A percentile compares a stretch with the other conserved stretches of the same genome.
Evolutionary conservation across 2,888 invertebrate species (phyloP).

Genomic region (Bombyx huttoni): DNA sequence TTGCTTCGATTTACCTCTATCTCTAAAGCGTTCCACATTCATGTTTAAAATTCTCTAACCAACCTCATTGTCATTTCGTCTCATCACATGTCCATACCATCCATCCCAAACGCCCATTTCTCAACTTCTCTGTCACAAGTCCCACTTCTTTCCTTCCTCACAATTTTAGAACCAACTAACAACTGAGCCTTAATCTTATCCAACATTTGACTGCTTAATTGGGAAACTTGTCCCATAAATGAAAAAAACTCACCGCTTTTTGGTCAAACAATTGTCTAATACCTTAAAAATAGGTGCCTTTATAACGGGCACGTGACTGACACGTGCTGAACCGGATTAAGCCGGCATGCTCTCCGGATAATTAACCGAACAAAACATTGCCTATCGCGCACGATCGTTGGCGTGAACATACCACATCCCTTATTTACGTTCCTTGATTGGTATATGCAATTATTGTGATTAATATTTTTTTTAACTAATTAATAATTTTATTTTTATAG

Average conservation of each 20-base stretch:
- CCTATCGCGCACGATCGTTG: conserved; percentile 45
- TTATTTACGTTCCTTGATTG: conserved; percentile 20
- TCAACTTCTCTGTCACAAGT: too few species aligned
- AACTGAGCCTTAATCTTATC: too few species aligned
- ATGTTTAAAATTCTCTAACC: too few species aligned
- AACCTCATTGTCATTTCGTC: too few species aligned
- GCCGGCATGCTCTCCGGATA: conserved; percentile 51
- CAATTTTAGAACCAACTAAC: too few species aligned
- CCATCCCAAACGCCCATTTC: too few species aligned
- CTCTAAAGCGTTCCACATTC: too few species aligned
- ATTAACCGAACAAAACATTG: conserved; percentile 67
- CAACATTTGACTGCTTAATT: not conserved
- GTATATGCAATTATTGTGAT: conserved; percentile 13
- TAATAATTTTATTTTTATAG: conserved; percentile 5
- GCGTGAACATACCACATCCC: conserved; percentile 24
- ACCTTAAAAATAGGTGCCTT: conserved; percentile 33
- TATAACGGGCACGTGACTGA: conserved; percentile 51
- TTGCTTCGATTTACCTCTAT: too few species aligned
- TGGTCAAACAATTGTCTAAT: conserved; percentile 12
- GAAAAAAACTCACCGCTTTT: conserved; percentile 27
- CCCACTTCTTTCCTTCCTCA: too few species aligned
- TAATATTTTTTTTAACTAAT: conserved; percentile 7
- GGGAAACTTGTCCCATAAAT: conserved; percentile 27
- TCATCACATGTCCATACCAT: too few species aligned
- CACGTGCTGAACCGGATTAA: conserved; percentile 67